Evolutionary conservation across 2,113 vertebrate genomes (phyloP), one percentile per base, ranked within the genome.

Genomic region (Nipponia nippon): DNA sequence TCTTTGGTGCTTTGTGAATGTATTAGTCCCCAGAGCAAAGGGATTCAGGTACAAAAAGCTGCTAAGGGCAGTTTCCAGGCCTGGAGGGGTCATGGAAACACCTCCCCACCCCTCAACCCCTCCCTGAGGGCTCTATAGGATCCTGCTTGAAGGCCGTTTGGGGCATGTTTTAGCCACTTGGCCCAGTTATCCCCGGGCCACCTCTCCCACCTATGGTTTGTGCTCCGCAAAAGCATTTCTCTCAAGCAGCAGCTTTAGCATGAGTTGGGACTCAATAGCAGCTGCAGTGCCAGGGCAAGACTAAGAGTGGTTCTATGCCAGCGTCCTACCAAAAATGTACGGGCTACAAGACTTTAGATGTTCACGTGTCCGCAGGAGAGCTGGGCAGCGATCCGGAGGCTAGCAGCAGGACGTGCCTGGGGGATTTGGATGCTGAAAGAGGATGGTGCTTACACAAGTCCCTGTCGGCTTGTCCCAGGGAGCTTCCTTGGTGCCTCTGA

Each of bases 321-420:
- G 55, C 55, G 7, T 11, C 55, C 73, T 86, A 55, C 55, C 83
- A 32, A 29, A 88, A 89, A 78, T 5, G 14, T 27, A 4, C 1
- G 0, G 0, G 16, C 47, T 27, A 8, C 0, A 0, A 65, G 92
- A 56, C 34, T 34, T 50, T 0, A 17, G 13, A 2, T 29, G 4
- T 10, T 29, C 14, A 7, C 42, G 19, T 7, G 13, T 10, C 36
- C 1, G 0, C 2, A 1, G 69, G 66, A 36, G 10, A 34, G 59
- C 21, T 11, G 66, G 85, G 22, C 36, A 25, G 75, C 4, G 4
- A 1, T 2, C 20, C 0, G 0, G 34, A 52, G 56, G 42, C 53
- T 4, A 13, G 55, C 66, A 40, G 56, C 23, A 14, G 62, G 52
- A 61, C 2, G 11, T 18, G 77, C 38, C 2, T 6, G 23, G 7